Conservation (phyloP, 2,888 invertebrate species). For the Dicyrtoma fusca region DNA sequence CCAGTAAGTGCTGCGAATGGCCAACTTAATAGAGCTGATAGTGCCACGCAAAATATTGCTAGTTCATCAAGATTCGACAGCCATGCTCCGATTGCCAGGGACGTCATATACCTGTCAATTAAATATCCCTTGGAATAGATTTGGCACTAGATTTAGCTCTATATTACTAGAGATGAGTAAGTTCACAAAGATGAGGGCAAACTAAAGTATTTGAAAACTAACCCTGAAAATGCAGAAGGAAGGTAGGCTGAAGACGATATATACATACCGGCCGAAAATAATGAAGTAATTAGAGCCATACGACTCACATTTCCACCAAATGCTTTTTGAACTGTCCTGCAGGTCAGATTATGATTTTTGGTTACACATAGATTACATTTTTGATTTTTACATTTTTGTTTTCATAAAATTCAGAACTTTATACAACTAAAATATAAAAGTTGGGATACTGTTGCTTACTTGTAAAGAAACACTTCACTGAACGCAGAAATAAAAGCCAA, state of each 20-base stretch:
- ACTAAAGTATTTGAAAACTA: constrained; percentile 48
- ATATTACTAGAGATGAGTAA: no score
- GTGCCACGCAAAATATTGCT: constrained; percentile 81
- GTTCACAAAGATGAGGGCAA: not conserved
- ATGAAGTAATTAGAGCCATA: constrained; percentile 75
- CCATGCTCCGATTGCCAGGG: constrained; percentile 87
- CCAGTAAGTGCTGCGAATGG: constrained; percentile 96
- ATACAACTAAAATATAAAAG: no score
- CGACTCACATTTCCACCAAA: constrained; percentile 88
- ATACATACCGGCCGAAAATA: constrained; percentile 90
- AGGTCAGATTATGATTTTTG: no score
- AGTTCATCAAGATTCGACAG: constrained; percentile 77
- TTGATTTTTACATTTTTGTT: no score
- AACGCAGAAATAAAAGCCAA: constrained; percentile 79
- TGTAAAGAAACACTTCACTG: constrained; percentile 91
- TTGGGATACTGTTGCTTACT: constrained; percentile 70
- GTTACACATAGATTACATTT: no score
- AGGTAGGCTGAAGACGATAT: constrained; percentile 83
- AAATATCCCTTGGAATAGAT: not conserved
- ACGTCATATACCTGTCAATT: constrained; percentile 69
- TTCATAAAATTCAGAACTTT: no score
- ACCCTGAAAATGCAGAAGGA: constrained; percentile 93
- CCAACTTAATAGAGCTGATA: constrained; percentile 85
- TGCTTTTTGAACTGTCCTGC: constrained; percentile 82
- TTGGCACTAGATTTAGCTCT: no score